These are phyloP conservation scores for Eristalis tenax DNA, from an alignment of 2,888 invertebrate species.

Conservation along the genomic window DNA sequence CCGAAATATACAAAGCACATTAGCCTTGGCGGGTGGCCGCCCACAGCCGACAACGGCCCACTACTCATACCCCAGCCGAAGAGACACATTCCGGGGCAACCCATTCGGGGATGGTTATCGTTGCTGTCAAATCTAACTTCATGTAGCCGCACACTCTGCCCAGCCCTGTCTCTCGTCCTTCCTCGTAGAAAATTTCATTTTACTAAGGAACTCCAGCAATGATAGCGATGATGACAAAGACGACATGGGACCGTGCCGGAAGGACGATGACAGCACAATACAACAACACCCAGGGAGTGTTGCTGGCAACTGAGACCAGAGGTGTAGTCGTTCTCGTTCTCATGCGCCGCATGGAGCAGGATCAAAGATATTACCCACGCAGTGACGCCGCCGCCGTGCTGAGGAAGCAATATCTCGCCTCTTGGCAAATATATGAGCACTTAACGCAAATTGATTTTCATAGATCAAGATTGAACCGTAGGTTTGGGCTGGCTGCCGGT, in stretches of 20 bases:
- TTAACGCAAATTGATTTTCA: conserved; percentile 66
- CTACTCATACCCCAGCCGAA: neutral
- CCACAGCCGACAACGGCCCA: neutral
- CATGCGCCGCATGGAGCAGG: conserved; percentile 1
- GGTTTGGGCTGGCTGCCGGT: conserved; percentile 25
- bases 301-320: neutral
- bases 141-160: conserved; percentile 1
- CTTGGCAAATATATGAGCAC: conserved; percentile 63
- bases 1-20: conserved; percentile 51
- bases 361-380: conserved; percentile 48
- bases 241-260: conserved; percentile 29
- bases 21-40: conserved; percentile 20
- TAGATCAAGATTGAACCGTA: conserved; percentile 57
- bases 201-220: conserved; percentile 11
- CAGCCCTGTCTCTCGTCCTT: neutral
- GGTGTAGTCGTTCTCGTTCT: neutral
- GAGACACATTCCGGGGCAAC: conserved; percentile 18
- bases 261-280: conserved; percentile 35
- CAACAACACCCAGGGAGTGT: neutral
- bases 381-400: neutral
- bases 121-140: conserved; percentile 45
- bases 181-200: conserved; percentile 24
- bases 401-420: conserved; percentile 48
- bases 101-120: conserved; percentile 45
- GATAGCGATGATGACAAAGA: conserved; percentile 49